A percentile compares a stretch with the other conserved stretches of the same genome.
phyloP scores from a whole-genome alignment of 2,888 invertebrate species.

The Saturnia pavonia region DNA sequence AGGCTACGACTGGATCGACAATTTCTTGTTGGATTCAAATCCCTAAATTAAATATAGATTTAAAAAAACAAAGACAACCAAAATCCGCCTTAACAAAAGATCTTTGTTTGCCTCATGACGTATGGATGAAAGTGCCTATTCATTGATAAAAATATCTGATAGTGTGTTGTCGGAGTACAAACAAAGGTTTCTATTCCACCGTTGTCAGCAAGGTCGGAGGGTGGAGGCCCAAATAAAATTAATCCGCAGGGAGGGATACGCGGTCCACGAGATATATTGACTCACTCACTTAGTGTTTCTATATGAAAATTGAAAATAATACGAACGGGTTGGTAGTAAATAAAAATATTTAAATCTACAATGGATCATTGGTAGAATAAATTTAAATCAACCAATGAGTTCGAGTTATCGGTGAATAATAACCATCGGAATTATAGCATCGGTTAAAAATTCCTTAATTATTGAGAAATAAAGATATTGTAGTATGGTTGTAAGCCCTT shows the following conservation, averaged over 20 bases:
- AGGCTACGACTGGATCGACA: too few species aligned
- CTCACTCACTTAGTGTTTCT: constrained; percentile 6
- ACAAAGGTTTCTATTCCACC: constrained; percentile 15
- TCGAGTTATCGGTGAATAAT: neutral
- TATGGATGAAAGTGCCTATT: constrained; percentile 2
- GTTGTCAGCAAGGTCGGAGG: constrained; percentile 14
- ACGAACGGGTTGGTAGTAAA: neutral
- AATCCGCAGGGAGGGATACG: constrained; percentile 12
- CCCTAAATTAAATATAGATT: too few species aligned
- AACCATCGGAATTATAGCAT: neutral
- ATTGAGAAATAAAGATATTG: neutral
- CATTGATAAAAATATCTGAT: constrained; percentile 10
- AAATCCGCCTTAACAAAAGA: neutral
- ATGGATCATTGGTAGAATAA: neutral
- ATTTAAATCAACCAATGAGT: neutral
- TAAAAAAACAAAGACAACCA: neutral
- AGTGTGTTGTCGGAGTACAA: constrained; percentile 12
- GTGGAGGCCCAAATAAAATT: constrained; percentile 9
- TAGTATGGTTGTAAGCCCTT: neutral
- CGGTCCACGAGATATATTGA: constrained; percentile 12
- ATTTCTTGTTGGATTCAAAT: too few species aligned
- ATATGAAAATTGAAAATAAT: neutral
- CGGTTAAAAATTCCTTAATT: too few species aligned
- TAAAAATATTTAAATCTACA: neutral
- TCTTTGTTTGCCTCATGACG: neutral